A percentile compares a stretch with the other conserved stretches of the same genome.
Evolutionary conservation across 2,888 invertebrate species (phyloP).

Genomic region (Chalcosyrphus nemorum): DNA sequence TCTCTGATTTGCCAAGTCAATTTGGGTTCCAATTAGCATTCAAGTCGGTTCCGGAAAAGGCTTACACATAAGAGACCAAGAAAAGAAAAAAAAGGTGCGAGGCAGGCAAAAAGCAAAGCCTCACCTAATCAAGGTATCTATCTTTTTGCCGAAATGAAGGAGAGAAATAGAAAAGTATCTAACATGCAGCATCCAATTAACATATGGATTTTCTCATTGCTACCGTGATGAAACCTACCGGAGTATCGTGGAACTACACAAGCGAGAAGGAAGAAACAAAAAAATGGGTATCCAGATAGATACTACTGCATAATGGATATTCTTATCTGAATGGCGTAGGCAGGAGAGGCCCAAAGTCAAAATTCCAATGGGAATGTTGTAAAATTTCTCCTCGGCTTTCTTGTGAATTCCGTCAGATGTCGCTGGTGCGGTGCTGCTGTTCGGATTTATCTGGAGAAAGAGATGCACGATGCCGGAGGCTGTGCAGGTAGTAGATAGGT

Average conservation of each 20-base stretch:
- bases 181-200: conserved; percentile 46
- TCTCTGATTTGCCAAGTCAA: conserved; percentile 16
- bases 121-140: conserved; percentile 19
- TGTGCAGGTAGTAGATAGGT: conserved; percentile 42
- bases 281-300: conserved; percentile 22
- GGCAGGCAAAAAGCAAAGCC: no score
- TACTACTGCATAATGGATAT: conserved; percentile 33
- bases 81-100: no score
- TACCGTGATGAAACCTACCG: conserved; percentile 50
- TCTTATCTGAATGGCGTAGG: conserved; percentile 58
- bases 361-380: conserved; percentile 62
- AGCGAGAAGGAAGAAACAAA: not conserved
- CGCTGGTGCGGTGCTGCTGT: conserved; percentile 24
- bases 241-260: conserved; percentile 51
- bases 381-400: no score
- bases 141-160: no score
- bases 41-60: no score
- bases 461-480: conserved; percentile 60
- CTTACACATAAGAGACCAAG: no score
- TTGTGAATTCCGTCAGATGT: conserved; percentile 63
- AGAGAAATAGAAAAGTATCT: conserved; percentile 1
- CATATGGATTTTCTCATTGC: conserved; percentile 30
- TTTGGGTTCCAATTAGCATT: conserved; percentile 21
- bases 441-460: conserved; percentile 20
- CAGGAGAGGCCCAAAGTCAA: conserved; percentile 15